Evolutionary conservation across 1,140 invertebrate species (phyloP), one percentile per base, ranked within the genome.

Genomic region (Cydia pomonella): DNA sequence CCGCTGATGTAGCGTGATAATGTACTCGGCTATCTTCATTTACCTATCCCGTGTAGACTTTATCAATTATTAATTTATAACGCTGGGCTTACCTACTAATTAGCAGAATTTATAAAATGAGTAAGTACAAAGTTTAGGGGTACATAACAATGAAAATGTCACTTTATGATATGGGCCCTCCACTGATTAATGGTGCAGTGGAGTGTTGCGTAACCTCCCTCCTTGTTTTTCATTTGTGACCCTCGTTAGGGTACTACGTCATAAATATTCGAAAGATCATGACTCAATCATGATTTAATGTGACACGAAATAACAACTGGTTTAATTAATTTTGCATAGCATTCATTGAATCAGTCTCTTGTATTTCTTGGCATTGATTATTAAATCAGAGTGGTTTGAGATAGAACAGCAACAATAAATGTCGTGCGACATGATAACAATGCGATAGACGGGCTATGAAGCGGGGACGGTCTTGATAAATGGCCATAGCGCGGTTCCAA

Each of bases 71-170:
- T 63, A 25, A 63, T 64, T 29, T 64, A 64, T 33, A 64, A 64
- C n/a, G 63, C 63, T 29, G 10, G 27, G 63, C 63, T 64, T 33
- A 29, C 63, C 25, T 29, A 29, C 25, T 29, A 64, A 64, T 64
- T 33, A 44, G 33, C 71, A 18, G 38, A 72, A n/a, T 87, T 82
- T 85, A 81, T 79, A 82, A 87, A 91, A 89, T 82, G 84, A 85
- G 87, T 87, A 86, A 89, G 87, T 88, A 83, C 76, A 80, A 86
- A 89, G 81, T 91, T 90, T 83, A 76, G 80, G 87, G 81, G 77
- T 76, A 79, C 76, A 79, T 79, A 88, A 91, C 89, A 91, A 91
- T 90, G 87, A 89, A 91, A 90, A 87, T 91, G 88, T 90, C 89
- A 90, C 84, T 91, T 89, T 89, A 89, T 87, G 89, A 89, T 88